These are phyloP conservation scores for Acrocera orbiculus DNA, from an alignment of 2,888 invertebrate species.

Conservation along the genomic window DNA sequence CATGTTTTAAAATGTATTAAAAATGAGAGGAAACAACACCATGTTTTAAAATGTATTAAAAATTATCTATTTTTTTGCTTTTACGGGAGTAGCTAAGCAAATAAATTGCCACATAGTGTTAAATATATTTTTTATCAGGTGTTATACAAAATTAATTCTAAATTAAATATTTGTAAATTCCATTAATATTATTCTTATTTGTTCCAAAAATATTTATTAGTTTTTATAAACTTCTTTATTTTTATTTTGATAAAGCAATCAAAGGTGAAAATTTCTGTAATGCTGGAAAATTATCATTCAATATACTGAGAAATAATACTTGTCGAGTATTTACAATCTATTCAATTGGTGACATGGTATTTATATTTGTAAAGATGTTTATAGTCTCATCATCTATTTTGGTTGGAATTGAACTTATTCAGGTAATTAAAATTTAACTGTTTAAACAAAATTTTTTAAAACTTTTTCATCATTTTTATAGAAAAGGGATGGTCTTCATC, in stretches of 20 bases:
- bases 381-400: constrained; percentile 44
- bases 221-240: too few species aligned
- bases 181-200: too few species aligned
- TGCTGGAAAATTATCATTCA: constrained; percentile 43
- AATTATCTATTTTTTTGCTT: too few species aligned
- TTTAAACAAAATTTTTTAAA: background rate
- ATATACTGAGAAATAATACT: constrained; percentile 41
- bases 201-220: too few species aligned
- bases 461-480: constrained; percentile 17
- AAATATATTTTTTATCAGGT: too few species aligned
- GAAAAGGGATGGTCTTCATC: constrained; percentile 38
- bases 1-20: too few species aligned
- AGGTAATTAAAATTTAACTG: constrained; percentile 27
- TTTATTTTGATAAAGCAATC: constrained; percentile 36
- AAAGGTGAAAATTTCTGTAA: constrained; percentile 46
- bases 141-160: too few species aligned
- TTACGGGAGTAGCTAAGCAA: too few species aligned
- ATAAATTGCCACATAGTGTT: too few species aligned
- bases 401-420: constrained; percentile 40
- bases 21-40: too few species aligned
- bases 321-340: constrained; percentile 50
- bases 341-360: constrained; percentile 54
- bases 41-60: too few species aligned
- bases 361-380: constrained; percentile 48
- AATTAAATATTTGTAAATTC: too few species aligned